Evolutionary conservation across 2,888 invertebrate species (phyloP).

Genomic region (Eupithecia insigniata): DNA sequence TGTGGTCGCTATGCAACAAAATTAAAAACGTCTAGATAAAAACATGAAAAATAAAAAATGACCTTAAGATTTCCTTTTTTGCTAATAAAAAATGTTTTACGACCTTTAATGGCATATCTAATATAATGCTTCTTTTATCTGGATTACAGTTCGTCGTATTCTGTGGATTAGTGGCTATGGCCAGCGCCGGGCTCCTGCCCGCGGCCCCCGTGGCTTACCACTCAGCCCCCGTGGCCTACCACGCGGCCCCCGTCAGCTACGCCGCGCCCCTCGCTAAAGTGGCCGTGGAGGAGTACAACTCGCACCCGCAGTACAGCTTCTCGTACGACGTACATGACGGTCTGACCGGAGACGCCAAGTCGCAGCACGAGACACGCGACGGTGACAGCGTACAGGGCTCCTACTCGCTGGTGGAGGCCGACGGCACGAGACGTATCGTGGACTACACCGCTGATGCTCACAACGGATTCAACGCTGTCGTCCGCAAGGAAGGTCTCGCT

Average conservation of each 20-base stretch:
- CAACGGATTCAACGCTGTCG: conserved; percentile 81
- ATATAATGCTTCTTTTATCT: not conserved
- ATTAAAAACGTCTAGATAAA: not conserved
- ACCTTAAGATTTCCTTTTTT: not conserved
- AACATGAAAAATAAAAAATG: not conserved
- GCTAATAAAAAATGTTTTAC: not conserved
- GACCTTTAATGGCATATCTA: not conserved
- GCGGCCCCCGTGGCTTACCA: conserved; percentile 51
- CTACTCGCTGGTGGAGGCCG: conserved; percentile 78
- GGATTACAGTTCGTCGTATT: conserved; percentile 47
- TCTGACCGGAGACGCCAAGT: conserved; percentile 75
- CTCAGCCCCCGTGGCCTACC: conserved; percentile 54
- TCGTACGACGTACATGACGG: conserved; percentile 75
- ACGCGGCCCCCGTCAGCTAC: conserved; percentile 52
- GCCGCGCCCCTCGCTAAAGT: conserved; percentile 47
- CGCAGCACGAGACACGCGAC: conserved; percentile 75
- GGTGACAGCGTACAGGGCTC: conserved; percentile 79
- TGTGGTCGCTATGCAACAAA: not conserved
- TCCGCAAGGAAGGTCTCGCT: conserved; percentile 69
- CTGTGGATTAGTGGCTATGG: conserved; percentile 46
- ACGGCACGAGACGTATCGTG: conserved; percentile 78
- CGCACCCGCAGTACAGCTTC: conserved; percentile 69
- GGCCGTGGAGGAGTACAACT: conserved; percentile 57
- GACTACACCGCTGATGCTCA: conserved; percentile 79
- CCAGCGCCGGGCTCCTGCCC: conserved; percentile 47